Conservation (phyloP, 2,888 invertebrate genomes). For the Nemurella pictetii region DNA sequence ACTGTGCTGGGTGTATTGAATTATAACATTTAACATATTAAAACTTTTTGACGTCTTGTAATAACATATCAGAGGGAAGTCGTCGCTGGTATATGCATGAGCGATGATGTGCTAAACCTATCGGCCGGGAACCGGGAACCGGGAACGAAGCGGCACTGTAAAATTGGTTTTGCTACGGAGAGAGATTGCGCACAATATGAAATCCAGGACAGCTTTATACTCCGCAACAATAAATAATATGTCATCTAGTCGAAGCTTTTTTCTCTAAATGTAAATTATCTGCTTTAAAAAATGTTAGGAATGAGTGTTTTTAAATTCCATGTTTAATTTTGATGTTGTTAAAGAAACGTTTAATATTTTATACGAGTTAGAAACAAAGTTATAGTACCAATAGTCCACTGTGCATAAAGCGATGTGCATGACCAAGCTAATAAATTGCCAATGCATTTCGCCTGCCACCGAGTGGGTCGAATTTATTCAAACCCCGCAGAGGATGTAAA, state of each 20-base stretch:
- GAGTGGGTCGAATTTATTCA: slow-evolving; percentile 25
- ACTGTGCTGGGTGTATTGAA: background rate
- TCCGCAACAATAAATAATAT: background rate
- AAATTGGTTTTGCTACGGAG: background rate
- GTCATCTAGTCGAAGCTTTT: background rate
- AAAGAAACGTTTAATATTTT: background rate
- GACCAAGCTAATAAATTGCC: background rate
- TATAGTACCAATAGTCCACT: no score
- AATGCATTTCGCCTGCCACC: background rate
- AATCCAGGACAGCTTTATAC: background rate
- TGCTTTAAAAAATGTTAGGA: background rate
- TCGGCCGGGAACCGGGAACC: background rate
- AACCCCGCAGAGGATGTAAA: slow-evolving; percentile 14
- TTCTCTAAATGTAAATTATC: background rate
- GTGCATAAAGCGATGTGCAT: background rate
- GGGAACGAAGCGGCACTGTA: background rate
- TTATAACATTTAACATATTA: background rate
- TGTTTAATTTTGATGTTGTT: background rate
- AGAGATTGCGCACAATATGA: background rate
- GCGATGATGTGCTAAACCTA: background rate
- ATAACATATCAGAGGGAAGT: background rate
- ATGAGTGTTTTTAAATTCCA: background rate
- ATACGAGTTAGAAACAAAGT: background rate
- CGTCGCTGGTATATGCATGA: background rate
- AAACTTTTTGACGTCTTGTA: background rate